Evolutionary conservation across 2,797 vertebrate species (phyloP).

Genomic region (Platalea minor): DNA sequence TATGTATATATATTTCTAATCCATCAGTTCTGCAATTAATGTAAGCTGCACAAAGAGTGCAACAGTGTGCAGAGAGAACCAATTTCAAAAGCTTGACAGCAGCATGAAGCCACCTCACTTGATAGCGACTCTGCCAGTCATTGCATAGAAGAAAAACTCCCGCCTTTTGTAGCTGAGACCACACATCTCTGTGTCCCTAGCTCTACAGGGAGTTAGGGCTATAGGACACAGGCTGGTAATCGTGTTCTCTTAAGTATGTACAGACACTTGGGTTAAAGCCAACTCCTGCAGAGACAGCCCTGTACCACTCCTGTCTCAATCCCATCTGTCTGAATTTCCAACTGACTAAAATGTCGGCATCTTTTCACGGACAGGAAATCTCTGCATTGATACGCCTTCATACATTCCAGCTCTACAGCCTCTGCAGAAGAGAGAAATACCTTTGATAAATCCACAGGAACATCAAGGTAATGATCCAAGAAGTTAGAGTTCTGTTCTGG

Average conservation of each 20-base stretch:
- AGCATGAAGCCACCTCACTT: not conserved
- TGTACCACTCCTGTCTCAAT: not conserved
- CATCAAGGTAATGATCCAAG: conserved; percentile 96
- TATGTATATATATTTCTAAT: not conserved
- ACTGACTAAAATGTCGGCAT: not conserved
- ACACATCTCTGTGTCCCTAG: not conserved
- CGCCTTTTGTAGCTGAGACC: not conserved
- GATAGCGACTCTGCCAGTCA: not conserved
- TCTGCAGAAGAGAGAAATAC: conserved; percentile 55
- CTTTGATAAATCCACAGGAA: conserved; percentile 96
- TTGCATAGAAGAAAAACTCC: not conserved
- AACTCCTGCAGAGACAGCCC: not conserved
- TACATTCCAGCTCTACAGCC: not conserved
- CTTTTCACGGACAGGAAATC: not conserved
- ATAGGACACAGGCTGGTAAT: not conserved
- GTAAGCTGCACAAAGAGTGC: not conserved
- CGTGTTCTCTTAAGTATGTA: not conserved
- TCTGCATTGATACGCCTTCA: not conserved
- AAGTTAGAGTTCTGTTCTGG: conserved; percentile 98
- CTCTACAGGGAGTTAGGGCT: not conserved
- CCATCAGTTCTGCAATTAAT: not conserved
- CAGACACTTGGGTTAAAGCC: not conserved
- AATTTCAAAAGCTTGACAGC: not conserved
- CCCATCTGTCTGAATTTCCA: not conserved
- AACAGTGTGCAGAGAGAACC: not conserved